These are phyloP conservation scores for Strigamia transsilvanica DNA, from an alignment of 2,888 invertebrate species.

Conservation along the genomic window DNA sequence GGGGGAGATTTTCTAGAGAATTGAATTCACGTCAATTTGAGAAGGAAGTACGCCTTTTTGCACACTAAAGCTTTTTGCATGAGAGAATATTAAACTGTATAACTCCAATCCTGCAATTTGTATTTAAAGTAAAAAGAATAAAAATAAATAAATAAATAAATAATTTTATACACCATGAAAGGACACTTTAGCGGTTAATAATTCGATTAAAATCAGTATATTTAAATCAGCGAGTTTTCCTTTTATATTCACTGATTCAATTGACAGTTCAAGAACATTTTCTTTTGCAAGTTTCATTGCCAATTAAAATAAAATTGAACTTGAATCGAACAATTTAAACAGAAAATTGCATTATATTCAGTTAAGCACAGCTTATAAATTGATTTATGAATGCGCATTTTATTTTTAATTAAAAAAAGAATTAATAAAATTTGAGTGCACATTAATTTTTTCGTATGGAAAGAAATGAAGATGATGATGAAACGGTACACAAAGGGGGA, in stretches of 20 bases:
- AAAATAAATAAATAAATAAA: background rate
- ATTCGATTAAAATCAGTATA: background rate
- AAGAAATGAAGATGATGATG: background rate
- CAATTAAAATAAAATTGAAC: background rate
- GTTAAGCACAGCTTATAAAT: background rate
- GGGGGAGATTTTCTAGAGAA: constrained; percentile 42
- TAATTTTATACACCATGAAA: background rate
- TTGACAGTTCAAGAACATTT: constrained; percentile 5
- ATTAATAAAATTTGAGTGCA: background rate
- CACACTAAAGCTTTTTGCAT: constrained; percentile 45
- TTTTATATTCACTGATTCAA: constrained; percentile 21
- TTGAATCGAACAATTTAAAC: background rate
- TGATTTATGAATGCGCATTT: background rate
- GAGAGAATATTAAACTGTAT: constrained; percentile 43
- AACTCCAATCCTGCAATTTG: constrained; percentile 31
- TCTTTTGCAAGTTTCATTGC: constrained; percentile 15
- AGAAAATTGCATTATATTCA: background rate
- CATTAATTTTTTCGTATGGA: background rate
- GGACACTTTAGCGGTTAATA: background rate
- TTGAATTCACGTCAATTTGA: constrained; percentile 40
- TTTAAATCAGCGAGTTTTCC: background rate
- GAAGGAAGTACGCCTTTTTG: constrained; percentile 49
- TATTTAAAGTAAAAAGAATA: background rate
- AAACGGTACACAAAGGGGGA: background rate
- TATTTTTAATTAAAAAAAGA: constrained; percentile 4